Evolutionary conservation across 2,888 invertebrate genomes (phyloP).

Genomic region (Isotomurus palustris): DNA sequence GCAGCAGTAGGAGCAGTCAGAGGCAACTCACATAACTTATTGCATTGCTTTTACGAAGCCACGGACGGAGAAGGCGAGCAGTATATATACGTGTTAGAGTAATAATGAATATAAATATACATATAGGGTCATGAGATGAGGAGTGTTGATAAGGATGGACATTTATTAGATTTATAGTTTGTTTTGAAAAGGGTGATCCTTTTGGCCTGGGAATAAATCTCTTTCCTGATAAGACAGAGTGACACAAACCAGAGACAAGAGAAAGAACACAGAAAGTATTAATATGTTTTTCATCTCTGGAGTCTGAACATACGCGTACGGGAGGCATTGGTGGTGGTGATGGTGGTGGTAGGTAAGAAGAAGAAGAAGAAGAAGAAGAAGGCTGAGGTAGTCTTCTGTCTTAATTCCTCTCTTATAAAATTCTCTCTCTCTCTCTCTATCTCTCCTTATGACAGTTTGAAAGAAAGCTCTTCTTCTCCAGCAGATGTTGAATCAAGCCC

Average conservation of each 20-base stretch:
- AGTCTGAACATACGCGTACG: neutral
- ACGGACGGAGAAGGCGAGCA: neutral
- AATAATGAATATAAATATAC: constrained; percentile 40
- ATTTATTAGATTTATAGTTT: constrained; percentile 47
- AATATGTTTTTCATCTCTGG: constrained; percentile 15
- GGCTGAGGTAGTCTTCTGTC: no score
- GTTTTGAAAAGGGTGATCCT: constrained; percentile 46
- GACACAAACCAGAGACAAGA: constrained; percentile 41
- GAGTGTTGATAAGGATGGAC: constrained; percentile 45
- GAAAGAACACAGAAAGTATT: constrained; percentile 17
- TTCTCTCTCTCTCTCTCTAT: no score
- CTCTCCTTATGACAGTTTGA: constrained; percentile 7
- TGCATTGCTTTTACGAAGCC: neutral
- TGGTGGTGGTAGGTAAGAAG: neutral
- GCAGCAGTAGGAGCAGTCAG: neutral
- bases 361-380: neutral
- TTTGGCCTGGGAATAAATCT: constrained; percentile 41
- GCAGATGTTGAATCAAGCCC: constrained; percentile 16
- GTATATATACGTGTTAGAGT: no score
- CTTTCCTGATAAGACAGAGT: constrained; percentile 37
- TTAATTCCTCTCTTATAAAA: no score
- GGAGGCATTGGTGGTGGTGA: no score
- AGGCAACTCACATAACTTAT: neutral
- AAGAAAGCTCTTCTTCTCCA: neutral
- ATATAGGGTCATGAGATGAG: constrained; percentile 45